Percentiles rank a stretch among this genome's conserved stretches.
Conservation (phyloP, 2,888 invertebrate genomes). For the Yponomeuta cagnagella region DNA sequence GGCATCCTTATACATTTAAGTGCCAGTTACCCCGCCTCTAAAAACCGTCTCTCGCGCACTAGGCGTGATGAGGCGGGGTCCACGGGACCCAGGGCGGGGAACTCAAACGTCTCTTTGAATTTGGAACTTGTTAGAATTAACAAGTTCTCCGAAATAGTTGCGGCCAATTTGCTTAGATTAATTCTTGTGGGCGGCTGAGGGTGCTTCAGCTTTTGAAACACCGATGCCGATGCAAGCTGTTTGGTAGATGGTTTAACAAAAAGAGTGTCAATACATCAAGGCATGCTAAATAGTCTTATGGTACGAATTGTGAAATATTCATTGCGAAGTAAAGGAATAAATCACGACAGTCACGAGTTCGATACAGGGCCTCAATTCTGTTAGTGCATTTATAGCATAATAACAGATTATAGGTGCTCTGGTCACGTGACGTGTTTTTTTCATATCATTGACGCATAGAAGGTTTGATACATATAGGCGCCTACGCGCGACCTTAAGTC, state of each 20-base stretch:
- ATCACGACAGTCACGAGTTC: no score
- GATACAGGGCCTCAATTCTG: no score
- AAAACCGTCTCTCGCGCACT: constrained; percentile 23
- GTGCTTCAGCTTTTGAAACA: constrained; percentile 26
- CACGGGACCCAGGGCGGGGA: constrained; percentile 45
- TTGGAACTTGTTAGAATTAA: constrained; percentile 30
- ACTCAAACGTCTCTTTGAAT: constrained; percentile 34
- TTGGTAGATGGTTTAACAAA: constrained; percentile 16
- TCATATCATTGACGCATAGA: no score
- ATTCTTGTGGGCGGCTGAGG: constrained; percentile 28
- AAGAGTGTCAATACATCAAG: no score
- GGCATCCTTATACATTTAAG: neutral
- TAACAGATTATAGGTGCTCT: no score
- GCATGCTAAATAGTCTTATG: no score
- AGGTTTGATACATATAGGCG: no score
- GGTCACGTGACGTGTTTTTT: no score
- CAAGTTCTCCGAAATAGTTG: constrained; percentile 37
- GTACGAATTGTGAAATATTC: no score
- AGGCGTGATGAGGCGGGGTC: constrained; percentile 63
- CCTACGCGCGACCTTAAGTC: no score
- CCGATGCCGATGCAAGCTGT: constrained; percentile 41
- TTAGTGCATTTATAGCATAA: no score
- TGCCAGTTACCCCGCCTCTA: constrained; percentile 1
- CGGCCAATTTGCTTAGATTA: constrained; percentile 57
- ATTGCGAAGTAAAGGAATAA: no score